Evolutionary conservation across 2,888 invertebrate genomes (phyloP), one percentile per base, ranked within the genome.

Genomic region (Papilio demoleus): DNA sequence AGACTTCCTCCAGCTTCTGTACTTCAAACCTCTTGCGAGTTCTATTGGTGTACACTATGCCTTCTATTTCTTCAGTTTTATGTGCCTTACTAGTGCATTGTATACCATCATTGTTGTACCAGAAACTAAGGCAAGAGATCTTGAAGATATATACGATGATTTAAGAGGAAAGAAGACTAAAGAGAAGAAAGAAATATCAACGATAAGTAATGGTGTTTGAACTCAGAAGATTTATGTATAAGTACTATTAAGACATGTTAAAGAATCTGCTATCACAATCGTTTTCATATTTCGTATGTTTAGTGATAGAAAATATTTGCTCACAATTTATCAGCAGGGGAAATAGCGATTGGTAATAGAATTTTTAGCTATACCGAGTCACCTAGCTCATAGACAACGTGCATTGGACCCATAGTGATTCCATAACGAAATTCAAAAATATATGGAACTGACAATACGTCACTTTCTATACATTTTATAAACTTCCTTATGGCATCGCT

Each of bases 101-200:
- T 79, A 79, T 36, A 74, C 77, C 0, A 47, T 72, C 1, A 9
- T 79, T 0, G 53, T 67, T 3, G 72, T 79, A 19, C 80, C 80
- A 17, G 80, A 80, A 65, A 80, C 80, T 0, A 79, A 75, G 24
- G 71, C 72, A n/a, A 70, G 77, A 47, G 68, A 64, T 11, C 63
- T 80, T 11, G 78, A 78, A 19, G 74, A 77, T 17, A 79, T 79
- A 31, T 77, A 80, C 22, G 64, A 76, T 12, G 77, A 79, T 53
- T 68, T 79, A 34, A 73, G 69, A 27, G 71, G 69, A 3, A 75
- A 74, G 63, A 74, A 72, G 31, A 71, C 27, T 45, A 61, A 72
- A 53, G 53, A 73, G 12, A 63, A 58, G 17, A 71, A 70, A 66
- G 61, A 58, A 22, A 50, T 60, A n/a, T 14, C 65, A 2, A 36